These are phyloP conservation scores for Silurus aristotelis DNA, from an alignment of 2,797 vertebrate genomes.

Conservation along the genomic window DNA sequence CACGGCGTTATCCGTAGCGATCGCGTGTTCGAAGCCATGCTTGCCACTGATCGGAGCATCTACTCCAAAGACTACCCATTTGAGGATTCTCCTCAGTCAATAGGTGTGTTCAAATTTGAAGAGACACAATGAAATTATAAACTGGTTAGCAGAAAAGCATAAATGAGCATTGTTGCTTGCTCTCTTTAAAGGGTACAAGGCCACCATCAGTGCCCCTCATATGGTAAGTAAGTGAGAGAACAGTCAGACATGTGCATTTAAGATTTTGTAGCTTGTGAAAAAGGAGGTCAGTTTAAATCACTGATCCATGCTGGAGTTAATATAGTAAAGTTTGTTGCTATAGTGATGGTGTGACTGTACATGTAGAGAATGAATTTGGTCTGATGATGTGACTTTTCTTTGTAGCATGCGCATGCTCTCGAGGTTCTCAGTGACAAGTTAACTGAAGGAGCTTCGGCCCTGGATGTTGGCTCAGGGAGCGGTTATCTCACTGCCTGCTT, in stretches of 20 bases:
- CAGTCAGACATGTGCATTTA: not conserved
- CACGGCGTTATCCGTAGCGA: conserved; percentile 82
- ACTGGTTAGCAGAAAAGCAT: not conserved
- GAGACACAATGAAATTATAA: not conserved
- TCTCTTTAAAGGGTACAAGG: conserved; percentile 81
- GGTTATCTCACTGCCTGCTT: conserved; percentile 91
- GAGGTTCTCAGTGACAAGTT: conserved; percentile 87
- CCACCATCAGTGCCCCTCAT: conserved; percentile 93
- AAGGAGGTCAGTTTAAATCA: not conserved
- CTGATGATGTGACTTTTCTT: conserved; percentile 30
- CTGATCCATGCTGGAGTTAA: not conserved
- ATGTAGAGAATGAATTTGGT: conserved; percentile 3
- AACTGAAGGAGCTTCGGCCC: conserved; percentile 80
- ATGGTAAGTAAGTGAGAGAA: conserved; percentile 78
- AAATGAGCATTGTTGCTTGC: conserved; percentile 28
- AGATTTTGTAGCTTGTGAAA: not conserved
- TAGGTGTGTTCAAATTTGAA: conserved; percentile 73
- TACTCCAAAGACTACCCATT: conserved; percentile 84
- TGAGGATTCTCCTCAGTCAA: conserved; percentile 87
- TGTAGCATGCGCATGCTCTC: conserved; percentile 87
- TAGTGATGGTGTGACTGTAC: not conserved
- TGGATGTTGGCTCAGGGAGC: conserved; percentile 91
- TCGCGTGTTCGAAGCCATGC: conserved; percentile 81
- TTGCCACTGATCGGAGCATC: conserved; percentile 85
- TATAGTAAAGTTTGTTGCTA: not conserved